These are phyloP conservation scores for Gorilla gorilla DNA, from an alignment of 2,113 vertebrate genomes.

Conservation along the genomic window DNA sequence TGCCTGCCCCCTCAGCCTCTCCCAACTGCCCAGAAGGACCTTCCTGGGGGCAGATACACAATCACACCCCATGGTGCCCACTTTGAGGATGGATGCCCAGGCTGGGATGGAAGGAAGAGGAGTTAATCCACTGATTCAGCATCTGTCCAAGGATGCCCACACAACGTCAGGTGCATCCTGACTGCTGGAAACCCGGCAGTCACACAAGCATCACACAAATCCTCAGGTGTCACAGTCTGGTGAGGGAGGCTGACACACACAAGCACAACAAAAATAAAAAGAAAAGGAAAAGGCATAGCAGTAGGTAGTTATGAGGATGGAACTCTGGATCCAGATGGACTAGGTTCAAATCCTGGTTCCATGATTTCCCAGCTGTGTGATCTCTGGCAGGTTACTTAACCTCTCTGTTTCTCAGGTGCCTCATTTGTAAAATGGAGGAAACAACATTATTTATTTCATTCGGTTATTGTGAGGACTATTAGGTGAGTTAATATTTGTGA, in stretches of 20 bases:
- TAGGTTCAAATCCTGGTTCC: conserved; percentile 15
- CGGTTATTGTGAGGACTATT: not conserved
- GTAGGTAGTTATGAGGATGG: not conserved
- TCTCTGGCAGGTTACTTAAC: conserved; percentile 25
- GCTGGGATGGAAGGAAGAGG: not conserved
- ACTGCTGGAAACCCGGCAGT: not conserved
- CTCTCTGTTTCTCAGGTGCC: conserved; percentile 22
- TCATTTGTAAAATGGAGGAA: conserved; percentile 25
- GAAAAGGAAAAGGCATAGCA: not conserved
- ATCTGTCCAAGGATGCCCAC: not conserved
- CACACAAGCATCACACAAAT: not conserved
- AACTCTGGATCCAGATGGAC: not conserved
- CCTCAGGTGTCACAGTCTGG: not conserved
- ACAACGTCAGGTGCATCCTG: not conserved
- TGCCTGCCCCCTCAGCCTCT: not conserved
- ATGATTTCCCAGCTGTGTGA: conserved; percentile 28
- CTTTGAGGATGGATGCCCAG: not conserved
- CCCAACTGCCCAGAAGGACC: not conserved
- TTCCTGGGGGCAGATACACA: not conserved
- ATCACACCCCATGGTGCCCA: not conserved
- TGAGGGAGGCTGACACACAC: not conserved
- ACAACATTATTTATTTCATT: not conserved
- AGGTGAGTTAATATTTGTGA: conserved; percentile 26
- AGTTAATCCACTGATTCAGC: not conserved
- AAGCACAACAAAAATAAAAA: not conserved